phyloP scores from a whole-genome alignment of 2,888 invertebrate species.

The Reticulitermes lucifugus region DNA sequence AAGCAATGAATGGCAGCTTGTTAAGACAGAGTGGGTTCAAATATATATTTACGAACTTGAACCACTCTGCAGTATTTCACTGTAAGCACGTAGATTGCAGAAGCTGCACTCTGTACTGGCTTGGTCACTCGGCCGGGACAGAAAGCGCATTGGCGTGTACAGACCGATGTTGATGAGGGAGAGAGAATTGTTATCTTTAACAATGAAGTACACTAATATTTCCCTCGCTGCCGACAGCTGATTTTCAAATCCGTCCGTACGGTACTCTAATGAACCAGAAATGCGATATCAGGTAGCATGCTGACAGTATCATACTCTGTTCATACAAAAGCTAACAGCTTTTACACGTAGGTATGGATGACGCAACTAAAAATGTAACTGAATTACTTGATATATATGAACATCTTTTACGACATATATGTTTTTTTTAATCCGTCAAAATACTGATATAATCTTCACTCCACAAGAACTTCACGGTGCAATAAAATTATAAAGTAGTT shows the following conservation, averaged over 20 bases:
- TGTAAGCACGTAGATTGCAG: neutral
- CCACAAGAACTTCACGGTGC: too few species aligned
- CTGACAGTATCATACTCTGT: neutral
- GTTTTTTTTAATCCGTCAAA: too few species aligned
- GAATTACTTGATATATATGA: neutral
- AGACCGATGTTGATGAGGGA: neutral
- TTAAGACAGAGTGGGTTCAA: too few species aligned
- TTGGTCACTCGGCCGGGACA: neutral
- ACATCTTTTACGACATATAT: neutral
- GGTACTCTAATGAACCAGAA: constrained; percentile 5
- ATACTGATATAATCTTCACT: too few species aligned
- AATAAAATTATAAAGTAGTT: too few species aligned
- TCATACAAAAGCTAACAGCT: neutral
- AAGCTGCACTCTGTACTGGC: neutral
- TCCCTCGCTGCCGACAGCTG: neutral
- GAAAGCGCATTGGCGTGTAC: neutral
- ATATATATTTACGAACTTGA: too few species aligned
- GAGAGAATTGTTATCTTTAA: neutral
- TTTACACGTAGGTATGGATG: neutral
- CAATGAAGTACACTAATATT: neutral
- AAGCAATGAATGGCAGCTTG: too few species aligned
- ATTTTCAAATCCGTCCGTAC: neutral
- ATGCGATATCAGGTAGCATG: neutral
- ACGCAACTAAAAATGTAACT: neutral
- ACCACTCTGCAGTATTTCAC: neutral